These are phyloP conservation scores for Botrylloides violaceus DNA, from an alignment of 23 tunicate genomes.

Conservation along the genomic window DNA sequence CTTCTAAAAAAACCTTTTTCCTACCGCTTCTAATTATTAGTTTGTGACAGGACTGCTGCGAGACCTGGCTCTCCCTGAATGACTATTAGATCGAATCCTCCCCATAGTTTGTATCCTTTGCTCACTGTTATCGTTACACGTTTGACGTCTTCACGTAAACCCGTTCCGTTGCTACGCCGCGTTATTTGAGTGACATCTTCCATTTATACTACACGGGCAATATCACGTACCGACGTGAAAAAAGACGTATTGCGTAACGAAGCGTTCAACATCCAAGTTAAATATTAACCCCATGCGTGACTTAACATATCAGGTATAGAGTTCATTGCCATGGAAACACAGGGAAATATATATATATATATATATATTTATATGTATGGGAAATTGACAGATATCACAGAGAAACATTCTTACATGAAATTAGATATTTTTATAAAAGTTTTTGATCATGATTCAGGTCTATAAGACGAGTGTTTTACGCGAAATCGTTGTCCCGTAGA, in stretches of 20 bases:
- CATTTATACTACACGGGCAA: not conserved
- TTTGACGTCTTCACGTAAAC: not conserved
- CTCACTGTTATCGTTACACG: not conserved
- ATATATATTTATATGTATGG: too few relatives aligned
- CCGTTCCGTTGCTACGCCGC: slow-evolving; percentile 1
- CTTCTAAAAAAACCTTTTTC: not conserved
- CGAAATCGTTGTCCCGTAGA: not conserved
- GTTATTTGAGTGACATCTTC: not conserved
- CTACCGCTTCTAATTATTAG: not conserved
- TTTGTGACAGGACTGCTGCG: not conserved
- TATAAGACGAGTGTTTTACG: too few relatives aligned
- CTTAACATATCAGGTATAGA: not conserved
- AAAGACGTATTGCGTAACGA: not conserved
- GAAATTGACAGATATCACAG: too few relatives aligned
- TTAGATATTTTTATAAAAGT: too few relatives aligned
- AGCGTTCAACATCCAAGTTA: not conserved
- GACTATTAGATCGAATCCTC: too few relatives aligned
- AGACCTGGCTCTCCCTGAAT: too few relatives aligned
- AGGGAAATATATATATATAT: too few relatives aligned
- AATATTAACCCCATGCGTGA: not conserved
- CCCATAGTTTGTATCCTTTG: too few relatives aligned
- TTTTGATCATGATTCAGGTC: not conserved
- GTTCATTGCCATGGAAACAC: too few relatives aligned
- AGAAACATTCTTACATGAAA: too few relatives aligned
- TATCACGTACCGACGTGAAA: not conserved